Evolutionary conservation across 2,888 invertebrate genomes (phyloP).

Genomic region (Torymus texanus): DNA sequence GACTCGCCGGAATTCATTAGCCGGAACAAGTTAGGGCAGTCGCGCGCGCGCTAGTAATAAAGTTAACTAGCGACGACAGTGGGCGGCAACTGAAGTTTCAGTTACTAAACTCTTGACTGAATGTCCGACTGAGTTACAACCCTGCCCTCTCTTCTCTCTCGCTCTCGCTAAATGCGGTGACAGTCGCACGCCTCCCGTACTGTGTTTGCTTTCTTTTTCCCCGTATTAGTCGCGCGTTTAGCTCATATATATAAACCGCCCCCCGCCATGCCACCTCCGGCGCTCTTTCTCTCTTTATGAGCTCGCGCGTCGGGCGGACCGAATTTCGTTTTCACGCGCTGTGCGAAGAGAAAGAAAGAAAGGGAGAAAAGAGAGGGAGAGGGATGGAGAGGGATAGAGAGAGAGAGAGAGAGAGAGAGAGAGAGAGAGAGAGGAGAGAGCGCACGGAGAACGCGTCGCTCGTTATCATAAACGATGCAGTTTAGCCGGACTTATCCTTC

Average conservation of each 20-base stretch:
- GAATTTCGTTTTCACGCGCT: constrained; percentile 5
- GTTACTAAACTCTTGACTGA: constrained; percentile 52
- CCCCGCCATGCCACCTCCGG: background rate
- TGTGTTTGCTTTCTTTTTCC: background rate
- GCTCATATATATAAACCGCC: no score
- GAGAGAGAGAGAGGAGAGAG: no score
- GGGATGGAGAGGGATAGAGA: no score
- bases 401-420: no score
- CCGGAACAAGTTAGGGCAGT: constrained; percentile 43
- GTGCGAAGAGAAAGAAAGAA: no score
- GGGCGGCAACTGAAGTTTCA: constrained; percentile 48
- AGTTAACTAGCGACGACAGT: constrained; percentile 53
- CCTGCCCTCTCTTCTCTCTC: background rate
- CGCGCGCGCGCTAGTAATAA: constrained; percentile 45
- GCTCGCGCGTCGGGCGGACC: background rate
- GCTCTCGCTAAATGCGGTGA: background rate
- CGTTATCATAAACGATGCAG: constrained; percentile 46
- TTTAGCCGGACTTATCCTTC: constrained; percentile 25
- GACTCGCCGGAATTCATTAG: constrained; percentile 53
- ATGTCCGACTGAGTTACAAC: constrained; percentile 38
- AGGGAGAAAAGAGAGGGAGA: no score
- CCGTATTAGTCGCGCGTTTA: no score
- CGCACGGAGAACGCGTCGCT: background rate
- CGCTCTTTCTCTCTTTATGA: background rate
- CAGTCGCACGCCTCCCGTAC: no score